These are phyloP conservation scores for Nibea coibor DNA, from an alignment of 2,113 vertebrate species.

Conservation along the genomic window DNA sequence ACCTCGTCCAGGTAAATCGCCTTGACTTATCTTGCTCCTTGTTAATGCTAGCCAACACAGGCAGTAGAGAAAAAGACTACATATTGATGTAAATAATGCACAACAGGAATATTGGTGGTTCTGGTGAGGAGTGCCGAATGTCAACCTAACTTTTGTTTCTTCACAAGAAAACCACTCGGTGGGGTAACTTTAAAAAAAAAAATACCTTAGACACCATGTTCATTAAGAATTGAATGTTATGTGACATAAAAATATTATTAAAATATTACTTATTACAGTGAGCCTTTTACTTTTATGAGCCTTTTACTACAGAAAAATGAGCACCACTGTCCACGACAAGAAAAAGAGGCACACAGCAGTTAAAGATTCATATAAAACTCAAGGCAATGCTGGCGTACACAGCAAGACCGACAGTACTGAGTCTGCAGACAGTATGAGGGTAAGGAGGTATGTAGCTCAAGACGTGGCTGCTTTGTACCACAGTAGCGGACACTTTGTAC, in stretches of 20 bases:
- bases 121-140: too few relatives aligned
- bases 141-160: too few relatives aligned
- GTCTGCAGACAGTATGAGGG: not conserved
- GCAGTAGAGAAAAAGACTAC: not conserved
- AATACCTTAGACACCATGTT: not conserved
- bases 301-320: too few relatives aligned
- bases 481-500: not conserved
- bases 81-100: not conserved
- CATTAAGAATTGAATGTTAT: not conserved
- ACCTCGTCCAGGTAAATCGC: not conserved
- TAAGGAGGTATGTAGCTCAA: conserved; percentile 16
- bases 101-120: too few relatives aligned
- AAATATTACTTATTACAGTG: too few relatives aligned
- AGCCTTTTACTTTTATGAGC: too few relatives aligned
- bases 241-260: not conserved
- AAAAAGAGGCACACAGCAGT: not conserved
- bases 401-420: conserved; percentile 1
- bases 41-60: not conserved
- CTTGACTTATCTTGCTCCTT: not conserved
- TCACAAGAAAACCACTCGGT: too few relatives aligned
- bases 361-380: not conserved
- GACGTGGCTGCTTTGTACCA: conserved; percentile 12
- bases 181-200: not conserved
- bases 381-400: not conserved
- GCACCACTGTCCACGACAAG: too few relatives aligned